phyloP scores from a whole-genome alignment of 2,113 vertebrate species.

The Rhipidura dahli region DNA sequence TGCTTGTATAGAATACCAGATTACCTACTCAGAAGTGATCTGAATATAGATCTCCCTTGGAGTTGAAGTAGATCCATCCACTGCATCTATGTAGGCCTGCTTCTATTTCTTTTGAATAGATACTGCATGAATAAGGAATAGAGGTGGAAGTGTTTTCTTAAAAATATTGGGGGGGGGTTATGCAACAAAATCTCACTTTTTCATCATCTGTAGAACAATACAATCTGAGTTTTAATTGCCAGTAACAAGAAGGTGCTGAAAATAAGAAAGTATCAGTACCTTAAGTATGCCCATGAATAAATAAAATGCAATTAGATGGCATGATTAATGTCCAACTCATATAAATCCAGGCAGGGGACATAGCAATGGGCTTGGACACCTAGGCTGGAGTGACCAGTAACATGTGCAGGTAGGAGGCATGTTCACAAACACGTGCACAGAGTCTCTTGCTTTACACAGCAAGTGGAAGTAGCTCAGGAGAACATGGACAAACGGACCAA shows the following conservation, averaged over 20 bases:
- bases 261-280: background rate
- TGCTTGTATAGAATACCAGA: constrained; percentile 40
- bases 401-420: background rate
- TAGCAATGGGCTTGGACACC: background rate
- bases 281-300: background rate
- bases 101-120: background rate
- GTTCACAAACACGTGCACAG: background rate
- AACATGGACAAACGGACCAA: background rate
- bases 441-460: background rate
- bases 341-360: background rate
- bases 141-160: background rate
- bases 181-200: background rate
- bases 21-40: constrained; percentile 30
- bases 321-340: background rate
- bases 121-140: background rate
- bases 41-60: constrained; percentile 20
- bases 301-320: background rate
- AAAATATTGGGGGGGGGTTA: background rate
- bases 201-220: background rate
- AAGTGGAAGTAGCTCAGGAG: background rate
- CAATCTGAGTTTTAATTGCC: background rate
- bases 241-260: background rate
- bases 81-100: background rate
- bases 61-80: background rate
- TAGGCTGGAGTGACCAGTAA: background rate